Conservation (phyloP, 2,797 vertebrate species). For the Triplophysa bombifrons region DNA sequence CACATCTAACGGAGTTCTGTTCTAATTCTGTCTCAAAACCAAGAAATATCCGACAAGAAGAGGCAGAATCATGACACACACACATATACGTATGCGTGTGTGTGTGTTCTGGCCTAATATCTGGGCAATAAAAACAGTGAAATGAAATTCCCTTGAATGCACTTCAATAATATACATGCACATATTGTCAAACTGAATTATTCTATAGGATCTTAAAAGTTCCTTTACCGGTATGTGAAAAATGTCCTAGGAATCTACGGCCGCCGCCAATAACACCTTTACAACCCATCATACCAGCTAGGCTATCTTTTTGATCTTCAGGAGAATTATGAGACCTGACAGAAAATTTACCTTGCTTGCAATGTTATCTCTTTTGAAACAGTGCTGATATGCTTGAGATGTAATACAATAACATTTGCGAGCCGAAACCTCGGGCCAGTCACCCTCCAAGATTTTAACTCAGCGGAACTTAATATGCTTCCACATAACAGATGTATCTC, state of each 20-base stretch:
- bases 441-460: constrained; percentile 9
- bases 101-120: background rate
- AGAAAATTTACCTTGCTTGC: constrained; percentile 8
- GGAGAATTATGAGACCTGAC: constrained; percentile 1
- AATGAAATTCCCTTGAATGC: constrained; percentile 10
- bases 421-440: constrained; percentile 15
- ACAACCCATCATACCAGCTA: background rate
- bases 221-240: constrained; percentile 2
- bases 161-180: background rate
- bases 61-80: no score
- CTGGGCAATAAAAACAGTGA: background rate
- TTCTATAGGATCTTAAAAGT: background rate
- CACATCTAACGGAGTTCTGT: no score
- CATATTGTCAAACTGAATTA: background rate
- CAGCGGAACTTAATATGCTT: background rate
- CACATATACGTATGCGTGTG: background rate
- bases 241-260: background rate
- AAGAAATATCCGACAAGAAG: no score
- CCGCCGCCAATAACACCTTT: background rate
- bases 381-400: background rate
- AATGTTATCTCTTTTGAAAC: background rate
- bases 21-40: no score
- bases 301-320: constrained; percentile 18
- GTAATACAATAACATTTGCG: constrained; percentile 13
- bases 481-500: constrained; percentile 17